phyloP scores from a whole-genome alignment of 2,113 vertebrate genomes.

The Pitta sordida region DNA sequence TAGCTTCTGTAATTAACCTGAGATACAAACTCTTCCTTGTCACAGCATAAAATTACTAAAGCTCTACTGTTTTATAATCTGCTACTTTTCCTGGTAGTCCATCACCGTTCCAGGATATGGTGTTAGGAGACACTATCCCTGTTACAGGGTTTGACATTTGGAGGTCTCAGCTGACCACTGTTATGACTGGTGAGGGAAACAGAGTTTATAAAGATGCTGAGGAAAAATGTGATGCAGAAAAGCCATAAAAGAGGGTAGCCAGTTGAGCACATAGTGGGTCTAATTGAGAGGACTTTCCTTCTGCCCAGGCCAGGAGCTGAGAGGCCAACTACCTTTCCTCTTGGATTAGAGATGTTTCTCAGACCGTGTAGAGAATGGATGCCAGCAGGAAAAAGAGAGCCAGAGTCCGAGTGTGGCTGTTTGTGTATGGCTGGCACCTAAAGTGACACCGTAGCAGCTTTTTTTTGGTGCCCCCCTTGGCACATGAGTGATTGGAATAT shows the following conservation, averaged over 20 bases:
- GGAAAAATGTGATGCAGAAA: background rate
- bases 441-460: background rate
- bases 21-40: background rate
- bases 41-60: background rate
- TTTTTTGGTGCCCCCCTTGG: background rate
- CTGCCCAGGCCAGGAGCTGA: background rate
- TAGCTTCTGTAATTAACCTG: background rate
- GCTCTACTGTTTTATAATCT: background rate
- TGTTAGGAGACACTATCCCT: background rate
- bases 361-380: background rate
- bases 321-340: background rate
- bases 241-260: background rate
- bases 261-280: background rate
- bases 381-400: background rate
- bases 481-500: background rate
- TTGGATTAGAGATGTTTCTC: background rate
- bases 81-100: background rate
- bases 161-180: background rate
- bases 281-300: background rate
- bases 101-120: fast-evolving
- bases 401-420: background rate
- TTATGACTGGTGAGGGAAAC: background rate
- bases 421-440: background rate
- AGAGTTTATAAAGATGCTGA: background rate
- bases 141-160: background rate